phyloP scores from a whole-genome alignment of 2,113 vertebrate species.

The Calidris pugnax region DNA sequence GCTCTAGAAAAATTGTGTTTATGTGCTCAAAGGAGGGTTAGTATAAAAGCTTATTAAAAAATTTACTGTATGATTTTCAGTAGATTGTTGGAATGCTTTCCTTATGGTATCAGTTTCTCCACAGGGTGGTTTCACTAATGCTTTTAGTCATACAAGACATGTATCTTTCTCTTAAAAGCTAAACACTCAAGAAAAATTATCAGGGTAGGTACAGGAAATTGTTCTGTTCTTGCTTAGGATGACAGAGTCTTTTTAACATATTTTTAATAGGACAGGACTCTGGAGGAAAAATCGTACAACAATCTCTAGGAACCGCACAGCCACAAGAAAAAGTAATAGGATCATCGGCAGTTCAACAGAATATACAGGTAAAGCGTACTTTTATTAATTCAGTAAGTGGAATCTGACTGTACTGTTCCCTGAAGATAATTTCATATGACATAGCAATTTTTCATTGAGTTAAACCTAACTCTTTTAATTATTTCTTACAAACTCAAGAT shows the following conservation, averaged over 20 bases:
- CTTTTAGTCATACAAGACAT: neutral
- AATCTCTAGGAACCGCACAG: slow-evolving; percentile 66
- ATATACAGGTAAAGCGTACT: slow-evolving; percentile 67
- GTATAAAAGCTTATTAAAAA: neutral
- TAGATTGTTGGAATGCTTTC: neutral
- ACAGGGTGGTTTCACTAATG: neutral
- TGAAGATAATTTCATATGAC: neutral
- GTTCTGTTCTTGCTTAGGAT: neutral
- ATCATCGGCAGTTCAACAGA: slow-evolving; percentile 69
- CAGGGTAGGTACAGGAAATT: neutral
- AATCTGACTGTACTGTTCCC: neutral
- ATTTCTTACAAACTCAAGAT: neutral
- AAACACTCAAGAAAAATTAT: neutral
- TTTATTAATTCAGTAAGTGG: neutral
- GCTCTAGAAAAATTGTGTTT: neutral
- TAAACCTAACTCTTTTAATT: neutral
- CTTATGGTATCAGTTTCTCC: neutral
- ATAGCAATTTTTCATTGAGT: neutral
- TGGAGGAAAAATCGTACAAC: slow-evolving; percentile 75
- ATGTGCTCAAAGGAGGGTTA: neutral
- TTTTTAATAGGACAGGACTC: slow-evolving; percentile 75
- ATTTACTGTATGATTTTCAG: neutral
- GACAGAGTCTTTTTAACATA: neutral
- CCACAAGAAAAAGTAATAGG: slow-evolving; percentile 73
- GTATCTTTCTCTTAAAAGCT: neutral